Base-by-base conservation (phyloP, 2,797 vertebrate genomes). In the Echiichthys vipera region DNA sequence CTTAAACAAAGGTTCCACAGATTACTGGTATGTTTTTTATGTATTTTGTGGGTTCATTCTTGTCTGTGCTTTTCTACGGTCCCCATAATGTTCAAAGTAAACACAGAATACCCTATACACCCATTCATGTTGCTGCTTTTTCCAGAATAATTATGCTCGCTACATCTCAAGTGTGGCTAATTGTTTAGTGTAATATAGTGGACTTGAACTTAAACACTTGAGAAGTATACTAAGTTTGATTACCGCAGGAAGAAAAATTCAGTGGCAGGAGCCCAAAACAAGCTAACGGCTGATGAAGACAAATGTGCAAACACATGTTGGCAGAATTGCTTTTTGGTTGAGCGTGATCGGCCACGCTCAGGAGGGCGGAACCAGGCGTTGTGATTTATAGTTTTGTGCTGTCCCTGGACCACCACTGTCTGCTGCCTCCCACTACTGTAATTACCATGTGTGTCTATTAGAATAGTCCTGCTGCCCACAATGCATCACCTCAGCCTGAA, bases 291-390 rank as follows among this genome's bases (percentile, higher is more conserved):
- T 95, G 93, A 95, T 95, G 93, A 95, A 95, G 95, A 95, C 93
- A 94, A 95, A 95, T 95, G 95, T 94, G 91, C 86, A 93, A 94
- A 95, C 93, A 86, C 91, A 91, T 91, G 92, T 93, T 94, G 93
- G 93, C 93, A 94, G 94, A 95, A 95, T 95, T 95, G 95, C 94
- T 95, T 95, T 95, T 94, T 94, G 92, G 83, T 91, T 85, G 92
- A 94, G 89, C 85, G 90, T 94, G 92, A 94, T 93, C 90, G 88
- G 90, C 91, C 89, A 88, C 89, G 88, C 93, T 95, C 90, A 90
- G 85, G 92, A 94, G 90, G 94, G 93, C 86, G 87, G 92, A 94
- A 94, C 93, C 93, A 77, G 59, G 83, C 87, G 89, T 92, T 81
- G 91, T 93, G 95, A 95, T 95, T 95, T 95, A 95, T 95, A 89